Evolutionary conservation across 2,113 vertebrate genomes (phyloP).

Genomic region (Paradoxurus hermaphroditus): DNA sequence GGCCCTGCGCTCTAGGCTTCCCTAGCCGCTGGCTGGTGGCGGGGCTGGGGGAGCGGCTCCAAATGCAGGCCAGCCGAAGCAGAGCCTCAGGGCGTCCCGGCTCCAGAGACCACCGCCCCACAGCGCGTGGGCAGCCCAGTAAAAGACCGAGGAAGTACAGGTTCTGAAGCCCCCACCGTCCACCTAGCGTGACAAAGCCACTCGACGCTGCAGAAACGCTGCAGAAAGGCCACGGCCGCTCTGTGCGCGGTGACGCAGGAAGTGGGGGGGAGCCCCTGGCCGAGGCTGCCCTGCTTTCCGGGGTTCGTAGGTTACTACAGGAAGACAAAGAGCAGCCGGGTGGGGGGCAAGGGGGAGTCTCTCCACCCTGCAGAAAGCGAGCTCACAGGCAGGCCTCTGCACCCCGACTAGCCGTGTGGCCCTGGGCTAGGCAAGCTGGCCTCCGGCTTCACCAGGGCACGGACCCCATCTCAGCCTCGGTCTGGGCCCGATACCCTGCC

Average conservation of each 20-base stretch:
- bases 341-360: rapidly evolving
- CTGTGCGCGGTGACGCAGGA: neutral
- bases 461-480: rapidly evolving
- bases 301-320: neutral
- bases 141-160: neutral
- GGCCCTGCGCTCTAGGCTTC: neutral
- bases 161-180: neutral
- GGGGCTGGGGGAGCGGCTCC: neutral
- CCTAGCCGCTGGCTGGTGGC: neutral
- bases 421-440: neutral
- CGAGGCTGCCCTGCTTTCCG: neutral
- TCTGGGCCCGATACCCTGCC: rapidly evolving
- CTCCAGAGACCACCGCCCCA: neutral
- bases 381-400: neutral
- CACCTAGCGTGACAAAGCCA: rapidly evolving
- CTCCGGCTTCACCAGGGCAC: neutral
- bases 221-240: neutral
- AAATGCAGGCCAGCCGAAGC: neutral
- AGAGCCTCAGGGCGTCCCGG: neutral
- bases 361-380: neutral
- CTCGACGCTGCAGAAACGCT: rapidly evolving
- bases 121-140: rapidly evolving
- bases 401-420: no score
- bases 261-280: rapidly evolving
- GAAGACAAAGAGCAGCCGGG: neutral